A percentile compares a stretch with the other conserved stretches of the same genome.
These are phyloP conservation scores for Jaculus jaculus DNA, from an alignment of 2,113 vertebrate species.

Conservation along the genomic window DNA sequence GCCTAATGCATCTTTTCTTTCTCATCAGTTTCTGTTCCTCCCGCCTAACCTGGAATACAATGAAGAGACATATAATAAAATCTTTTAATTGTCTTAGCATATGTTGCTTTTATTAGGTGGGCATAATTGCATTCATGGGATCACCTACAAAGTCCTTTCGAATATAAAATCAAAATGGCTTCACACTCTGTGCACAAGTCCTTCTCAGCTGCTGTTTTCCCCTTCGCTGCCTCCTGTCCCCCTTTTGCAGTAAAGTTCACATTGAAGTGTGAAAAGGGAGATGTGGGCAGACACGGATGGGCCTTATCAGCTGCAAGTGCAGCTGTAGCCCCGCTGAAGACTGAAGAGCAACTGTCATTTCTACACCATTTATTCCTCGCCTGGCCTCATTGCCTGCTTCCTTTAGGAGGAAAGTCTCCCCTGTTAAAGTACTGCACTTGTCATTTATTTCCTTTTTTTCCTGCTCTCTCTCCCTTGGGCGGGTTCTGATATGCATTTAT, in stretches of 20 bases:
- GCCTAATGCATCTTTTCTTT: slow-evolving; percentile 74
- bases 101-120: slow-evolving; percentile 99
- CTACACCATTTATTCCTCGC: slow-evolving; percentile 93
- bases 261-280: slow-evolving; percentile 94
- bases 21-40: slow-evolving; percentile 74
- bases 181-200: slow-evolving; percentile 99
- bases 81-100: slow-evolving; percentile 99
- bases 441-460: slow-evolving; percentile 60
- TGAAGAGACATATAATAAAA: slow-evolving; percentile 98
- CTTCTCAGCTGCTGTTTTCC: slow-evolving; percentile 97
- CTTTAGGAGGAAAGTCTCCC: slow-evolving; percentile 86
- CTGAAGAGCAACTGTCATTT: slow-evolving; percentile 91
- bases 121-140: slow-evolving; percentile 99
- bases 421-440: slow-evolving; percentile 82
- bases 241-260: slow-evolving; percentile 92
- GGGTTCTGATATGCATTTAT: slow-evolving; percentile 82
- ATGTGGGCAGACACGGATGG: slow-evolving; percentile 91
- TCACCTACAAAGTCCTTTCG: slow-evolving; percentile 98
- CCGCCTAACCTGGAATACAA: slow-evolving; percentile 89
- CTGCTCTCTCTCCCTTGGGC: background rate
- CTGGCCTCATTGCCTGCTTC: slow-evolving; percentile 86
- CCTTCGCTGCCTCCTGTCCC: slow-evolving; percentile 95
- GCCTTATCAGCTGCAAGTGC: slow-evolving; percentile 93
- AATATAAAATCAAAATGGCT: slow-evolving; percentile 99
- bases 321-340: slow-evolving; percentile 88